Evolutionary conservation across 1,140 invertebrate genomes (phyloP).

Genomic region (Saccostrea glomerata): DNA sequence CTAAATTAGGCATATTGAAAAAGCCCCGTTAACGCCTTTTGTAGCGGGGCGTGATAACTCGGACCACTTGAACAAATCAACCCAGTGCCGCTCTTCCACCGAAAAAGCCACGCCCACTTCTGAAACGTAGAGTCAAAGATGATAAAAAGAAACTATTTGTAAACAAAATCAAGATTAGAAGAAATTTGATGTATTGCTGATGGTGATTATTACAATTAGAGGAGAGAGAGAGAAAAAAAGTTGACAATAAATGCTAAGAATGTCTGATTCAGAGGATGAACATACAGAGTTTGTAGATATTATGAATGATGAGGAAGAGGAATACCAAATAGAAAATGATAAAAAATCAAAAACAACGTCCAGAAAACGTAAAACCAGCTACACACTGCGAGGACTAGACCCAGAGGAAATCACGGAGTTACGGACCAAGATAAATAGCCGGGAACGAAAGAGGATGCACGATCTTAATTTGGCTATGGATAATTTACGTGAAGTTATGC

Average conservation of each 20-base stretch:
- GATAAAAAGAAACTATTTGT: neutral
- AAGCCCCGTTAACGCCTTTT: conserved; percentile 18
- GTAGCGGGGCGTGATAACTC: neutral
- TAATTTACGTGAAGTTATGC: conserved; percentile 74
- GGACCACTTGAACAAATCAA: conserved; percentile 13
- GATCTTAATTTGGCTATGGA: conserved; percentile 78
- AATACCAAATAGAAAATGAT: neutral
- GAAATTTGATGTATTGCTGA: neutral
- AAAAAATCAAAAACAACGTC: neutral
- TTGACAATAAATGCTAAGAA: neutral
- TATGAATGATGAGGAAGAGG: neutral
- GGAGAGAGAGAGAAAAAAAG: neutral
- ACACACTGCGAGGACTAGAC: conserved; percentile 53
- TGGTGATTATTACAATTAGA: neutral
- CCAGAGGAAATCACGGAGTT: conserved; percentile 59
- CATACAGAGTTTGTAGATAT: neutral
- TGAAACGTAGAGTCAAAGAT: neutral
- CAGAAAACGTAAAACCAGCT: conserved; percentile 46
- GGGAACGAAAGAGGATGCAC: conserved; percentile 78
- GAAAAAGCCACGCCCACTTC: neutral
- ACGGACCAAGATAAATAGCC: conserved; percentile 72
- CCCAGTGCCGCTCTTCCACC: conserved; percentile 3
- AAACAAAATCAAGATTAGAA: neutral
- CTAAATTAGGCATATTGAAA: conserved; percentile 36
- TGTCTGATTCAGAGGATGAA: conserved; percentile 1